Evolutionary conservation across 2,797 vertebrate genomes (phyloP).

Genomic region (Typhlichthys subterraneus): DNA sequence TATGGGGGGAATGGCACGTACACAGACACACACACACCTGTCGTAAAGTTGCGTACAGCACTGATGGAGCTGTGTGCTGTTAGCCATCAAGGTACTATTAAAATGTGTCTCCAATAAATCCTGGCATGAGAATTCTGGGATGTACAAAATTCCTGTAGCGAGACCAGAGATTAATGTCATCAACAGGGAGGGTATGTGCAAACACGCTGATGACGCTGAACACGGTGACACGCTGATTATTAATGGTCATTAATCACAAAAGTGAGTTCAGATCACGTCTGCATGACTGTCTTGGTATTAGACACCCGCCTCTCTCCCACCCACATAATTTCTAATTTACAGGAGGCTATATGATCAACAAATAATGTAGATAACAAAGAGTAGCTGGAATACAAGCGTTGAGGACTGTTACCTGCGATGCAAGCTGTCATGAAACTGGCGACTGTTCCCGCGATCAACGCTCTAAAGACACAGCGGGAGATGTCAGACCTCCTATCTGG

Average conservation of each 20-base stretch:
- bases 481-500: slow-evolving; percentile 82
- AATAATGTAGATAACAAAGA: not conserved
- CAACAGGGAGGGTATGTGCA: not conserved
- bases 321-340: too few species aligned
- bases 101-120: slow-evolving; percentile 63
- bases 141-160: slow-evolving; percentile 78
- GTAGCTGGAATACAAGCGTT: not conserved
- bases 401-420: slow-evolving; percentile 78
- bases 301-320: too few species aligned
- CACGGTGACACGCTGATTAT: too few species aligned
- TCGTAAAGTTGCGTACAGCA: slow-evolving; percentile 76
- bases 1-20: not conserved
- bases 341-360: too few species aligned
- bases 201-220: too few species aligned
- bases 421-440: slow-evolving; percentile 89
- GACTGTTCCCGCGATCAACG: slow-evolving; percentile 81
- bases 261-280: too few species aligned
- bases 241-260: too few species aligned
- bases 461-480: slow-evolving; percentile 72
- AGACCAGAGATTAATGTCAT: slow-evolving; percentile 11
- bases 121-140: slow-evolving; percentile 69
- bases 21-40: slow-evolving; percentile 40
- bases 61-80: slow-evolving; percentile 60
- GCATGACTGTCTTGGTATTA: too few species aligned
- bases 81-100: slow-evolving; percentile 52